Conservation (phyloP, 1,140 invertebrate species). For the Cylas formicarius region DNA sequence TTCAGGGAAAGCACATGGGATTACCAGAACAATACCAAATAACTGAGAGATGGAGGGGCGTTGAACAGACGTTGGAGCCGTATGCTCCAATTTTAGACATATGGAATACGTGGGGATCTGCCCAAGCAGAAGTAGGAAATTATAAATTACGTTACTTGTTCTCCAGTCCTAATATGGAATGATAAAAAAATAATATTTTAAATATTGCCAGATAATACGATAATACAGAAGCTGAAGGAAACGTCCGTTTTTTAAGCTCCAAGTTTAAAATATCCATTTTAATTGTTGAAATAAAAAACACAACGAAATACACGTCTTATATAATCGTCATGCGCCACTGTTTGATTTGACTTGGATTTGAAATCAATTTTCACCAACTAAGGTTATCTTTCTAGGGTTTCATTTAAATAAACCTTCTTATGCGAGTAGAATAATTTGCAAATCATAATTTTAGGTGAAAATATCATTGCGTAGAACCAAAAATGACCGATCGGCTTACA, state of each 20-base stretch:
- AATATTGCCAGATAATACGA: not conserved
- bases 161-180: no score
- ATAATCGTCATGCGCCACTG: no score
- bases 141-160: no score
- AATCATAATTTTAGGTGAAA: constrained; percentile 35
- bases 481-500: constrained; percentile 28
- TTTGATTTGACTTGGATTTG: no score
- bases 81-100: constrained; percentile 65
- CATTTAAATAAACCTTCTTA: constrained; percentile 2
- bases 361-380: no score
- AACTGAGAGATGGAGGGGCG: constrained; percentile 57
- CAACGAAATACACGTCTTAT: no score
- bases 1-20: constrained; percentile 37
- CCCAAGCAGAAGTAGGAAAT: constrained; percentile 55
- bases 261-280: no score
- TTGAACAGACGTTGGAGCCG: constrained; percentile 62
- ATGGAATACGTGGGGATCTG: constrained; percentile 67
- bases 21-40: constrained; percentile 49
- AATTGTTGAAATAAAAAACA: no score
- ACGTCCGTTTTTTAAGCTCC: no score
- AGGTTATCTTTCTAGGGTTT: not conserved
- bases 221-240: not conserved
- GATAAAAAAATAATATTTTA: constrained; percentile 3
- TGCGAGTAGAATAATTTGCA: not conserved
- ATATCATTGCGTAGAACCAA: constrained; percentile 38